A percentile compares a stretch with the other conserved stretches of the same genome.
phyloP scores from a whole-genome alignment of 2,113 vertebrate species.

The Oryzias javanicus region DNA sequence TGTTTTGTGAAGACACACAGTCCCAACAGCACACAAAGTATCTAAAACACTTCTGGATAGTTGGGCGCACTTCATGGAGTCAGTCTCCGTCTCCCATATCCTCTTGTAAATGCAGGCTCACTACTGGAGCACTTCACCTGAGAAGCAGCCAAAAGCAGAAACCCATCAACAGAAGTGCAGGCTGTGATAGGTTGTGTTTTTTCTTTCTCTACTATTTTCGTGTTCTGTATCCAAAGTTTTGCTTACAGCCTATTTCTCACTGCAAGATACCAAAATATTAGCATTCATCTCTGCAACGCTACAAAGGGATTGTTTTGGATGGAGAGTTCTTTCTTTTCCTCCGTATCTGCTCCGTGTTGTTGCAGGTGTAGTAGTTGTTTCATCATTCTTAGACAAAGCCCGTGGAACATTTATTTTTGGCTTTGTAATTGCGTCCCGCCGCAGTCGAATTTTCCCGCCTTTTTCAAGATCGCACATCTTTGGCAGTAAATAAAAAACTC shows the following conservation, averaged over 20 bases:
- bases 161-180: conserved; percentile 49
- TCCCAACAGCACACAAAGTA: background rate
- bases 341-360: no score
- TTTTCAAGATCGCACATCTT: conserved; percentile 2
- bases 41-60: conserved; percentile 23
- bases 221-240: conserved; percentile 39
- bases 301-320: conserved; percentile 17
- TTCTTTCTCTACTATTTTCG: conserved; percentile 25
- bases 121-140: conserved; percentile 28
- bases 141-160: conserved; percentile 51
- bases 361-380: no score
- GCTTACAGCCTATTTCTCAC: conserved; percentile 23
- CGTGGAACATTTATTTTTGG: background rate
- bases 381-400: background rate
- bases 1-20: no score
- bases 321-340: no score
- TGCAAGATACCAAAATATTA: conserved; percentile 38
- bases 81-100: conserved; percentile 24
- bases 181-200: conserved; percentile 23
- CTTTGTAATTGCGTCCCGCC: background rate
- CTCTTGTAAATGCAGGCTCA: conserved; percentile 6
- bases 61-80: conserved; percentile 3
- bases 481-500: conserved; percentile 13
- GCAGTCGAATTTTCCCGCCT: background rate
- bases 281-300: conserved; percentile 36